These are phyloP conservation scores for Sphecodes monilicornis DNA, from an alignment of 2,888 invertebrate genomes.

Conservation along the genomic window DNA sequence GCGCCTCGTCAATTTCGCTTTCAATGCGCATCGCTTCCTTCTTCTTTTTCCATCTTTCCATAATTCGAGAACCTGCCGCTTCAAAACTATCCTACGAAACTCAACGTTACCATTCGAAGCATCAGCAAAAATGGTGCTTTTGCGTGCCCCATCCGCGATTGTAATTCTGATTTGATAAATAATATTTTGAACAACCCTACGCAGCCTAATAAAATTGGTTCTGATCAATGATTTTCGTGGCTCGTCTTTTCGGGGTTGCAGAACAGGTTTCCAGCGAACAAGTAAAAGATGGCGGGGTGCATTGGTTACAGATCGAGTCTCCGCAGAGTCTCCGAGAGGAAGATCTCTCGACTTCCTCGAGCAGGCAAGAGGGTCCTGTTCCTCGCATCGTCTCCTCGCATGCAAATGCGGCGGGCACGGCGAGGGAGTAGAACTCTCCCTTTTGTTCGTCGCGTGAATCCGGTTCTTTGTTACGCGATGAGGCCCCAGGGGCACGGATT, in stretches of 20 bases:
- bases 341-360: constrained; percentile 1
- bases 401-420: constrained; percentile 42
- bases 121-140: no score
- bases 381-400: constrained; percentile 30
- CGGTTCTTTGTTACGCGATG: constrained; percentile 68
- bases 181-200: no score
- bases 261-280: background rate
- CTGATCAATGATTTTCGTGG: background rate
- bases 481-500: constrained; percentile 49
- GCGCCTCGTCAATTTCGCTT: no score
- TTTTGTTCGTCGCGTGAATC: constrained; percentile 60
- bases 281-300: background rate
- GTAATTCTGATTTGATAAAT: no score
- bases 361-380: background rate
- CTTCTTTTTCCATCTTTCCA: no score
- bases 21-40: no score
- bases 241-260: background rate
- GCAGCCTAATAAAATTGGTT: background rate
- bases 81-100: no score
- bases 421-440: constrained; percentile 53
- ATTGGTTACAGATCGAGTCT: background rate
- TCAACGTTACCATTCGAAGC: no score
- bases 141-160: no score
- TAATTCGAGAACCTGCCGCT: no score
- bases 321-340: background rate